These are phyloP conservation scores for Ptychobarbus kaznakovi DNA, from an alignment of 2,797 vertebrate genomes.

Conservation along the genomic window DNA sequence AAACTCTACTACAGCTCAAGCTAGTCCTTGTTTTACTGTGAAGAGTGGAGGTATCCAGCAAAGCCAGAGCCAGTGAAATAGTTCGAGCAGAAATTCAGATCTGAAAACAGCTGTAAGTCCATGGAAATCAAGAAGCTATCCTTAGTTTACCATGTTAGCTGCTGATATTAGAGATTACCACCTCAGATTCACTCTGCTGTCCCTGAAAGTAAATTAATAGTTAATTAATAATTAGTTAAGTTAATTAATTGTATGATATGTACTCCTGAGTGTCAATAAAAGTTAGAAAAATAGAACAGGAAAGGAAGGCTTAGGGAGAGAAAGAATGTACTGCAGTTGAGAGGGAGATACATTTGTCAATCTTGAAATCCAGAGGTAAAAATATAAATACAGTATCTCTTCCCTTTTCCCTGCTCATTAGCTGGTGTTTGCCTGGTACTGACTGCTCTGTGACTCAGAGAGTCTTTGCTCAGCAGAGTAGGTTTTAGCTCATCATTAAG, in stretches of 20 bases:
- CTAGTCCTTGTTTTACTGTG: conserved; percentile 5
- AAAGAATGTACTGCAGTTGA: background rate
- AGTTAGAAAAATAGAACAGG: background rate
- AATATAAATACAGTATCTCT: conserved; percentile 31
- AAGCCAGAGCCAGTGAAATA: background rate
- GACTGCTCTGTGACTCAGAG: conserved; percentile 13
- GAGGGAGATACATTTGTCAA: background rate
- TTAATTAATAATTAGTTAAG: background rate
- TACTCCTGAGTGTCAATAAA: background rate
- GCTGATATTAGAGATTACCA: background rate
- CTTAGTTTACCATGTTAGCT: background rate
- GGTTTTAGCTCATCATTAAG: conserved; percentile 46
- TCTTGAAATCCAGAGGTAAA: background rate
- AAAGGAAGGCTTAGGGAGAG: background rate
- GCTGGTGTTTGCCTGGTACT: conserved; percentile 19
- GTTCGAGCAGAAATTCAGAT: background rate
- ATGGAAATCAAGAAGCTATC: background rate
- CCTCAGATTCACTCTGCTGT: conserved; percentile 42
- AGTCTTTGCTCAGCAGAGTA: conserved; percentile 26
- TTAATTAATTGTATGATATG: background rate
- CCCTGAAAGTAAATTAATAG: background rate
- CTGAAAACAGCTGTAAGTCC: background rate
- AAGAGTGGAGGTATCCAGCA: background rate
- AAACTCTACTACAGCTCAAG: background rate
- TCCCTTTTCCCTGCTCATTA: background rate